Conservation (phyloP, 2,113 vertebrate species). For the Himantopus leucocephalus region DNA sequence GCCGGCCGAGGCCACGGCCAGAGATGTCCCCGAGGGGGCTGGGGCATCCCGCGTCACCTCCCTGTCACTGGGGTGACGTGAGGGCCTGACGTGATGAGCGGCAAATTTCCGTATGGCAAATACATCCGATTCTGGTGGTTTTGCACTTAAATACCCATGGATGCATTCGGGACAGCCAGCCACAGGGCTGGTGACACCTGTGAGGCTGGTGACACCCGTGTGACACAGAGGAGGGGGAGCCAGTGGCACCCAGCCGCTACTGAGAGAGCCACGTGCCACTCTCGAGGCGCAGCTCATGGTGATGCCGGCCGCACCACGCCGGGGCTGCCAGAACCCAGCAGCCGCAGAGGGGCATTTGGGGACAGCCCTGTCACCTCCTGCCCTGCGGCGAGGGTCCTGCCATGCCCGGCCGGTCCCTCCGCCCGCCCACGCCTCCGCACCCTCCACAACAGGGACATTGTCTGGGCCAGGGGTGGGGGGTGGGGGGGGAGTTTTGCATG, state of each 20-base stretch:
- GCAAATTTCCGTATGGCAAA: accelerated
- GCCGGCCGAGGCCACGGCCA: not conserved
- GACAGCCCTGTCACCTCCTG: constrained; percentile 32
- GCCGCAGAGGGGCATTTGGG: not conserved
- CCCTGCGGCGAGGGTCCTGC: constrained; percentile 4
- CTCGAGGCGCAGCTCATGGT: accelerated
- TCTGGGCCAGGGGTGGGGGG: not conserved
- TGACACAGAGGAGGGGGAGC: not conserved
- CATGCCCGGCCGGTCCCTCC: not conserved
- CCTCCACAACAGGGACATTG: constrained; percentile 41
- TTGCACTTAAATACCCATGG: accelerated
- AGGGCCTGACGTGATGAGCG: accelerated
- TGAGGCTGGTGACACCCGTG: accelerated
- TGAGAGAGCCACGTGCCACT: accelerated
- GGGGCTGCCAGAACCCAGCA: not conserved
- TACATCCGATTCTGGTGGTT: not conserved
- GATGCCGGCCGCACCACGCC: accelerated
- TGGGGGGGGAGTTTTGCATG: not conserved
- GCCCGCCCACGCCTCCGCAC: not conserved
- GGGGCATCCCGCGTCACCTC: not conserved
- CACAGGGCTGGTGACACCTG: not conserved
- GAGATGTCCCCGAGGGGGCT: not conserved
- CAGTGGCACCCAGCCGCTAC: not conserved
- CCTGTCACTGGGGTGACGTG: not conserved
- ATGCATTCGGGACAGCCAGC: accelerated